A percentile compares a stretch with the other conserved stretches of the same genome.
Conservation (phyloP, 2,113 vertebrate species). For the Bos indicus region DNA sequence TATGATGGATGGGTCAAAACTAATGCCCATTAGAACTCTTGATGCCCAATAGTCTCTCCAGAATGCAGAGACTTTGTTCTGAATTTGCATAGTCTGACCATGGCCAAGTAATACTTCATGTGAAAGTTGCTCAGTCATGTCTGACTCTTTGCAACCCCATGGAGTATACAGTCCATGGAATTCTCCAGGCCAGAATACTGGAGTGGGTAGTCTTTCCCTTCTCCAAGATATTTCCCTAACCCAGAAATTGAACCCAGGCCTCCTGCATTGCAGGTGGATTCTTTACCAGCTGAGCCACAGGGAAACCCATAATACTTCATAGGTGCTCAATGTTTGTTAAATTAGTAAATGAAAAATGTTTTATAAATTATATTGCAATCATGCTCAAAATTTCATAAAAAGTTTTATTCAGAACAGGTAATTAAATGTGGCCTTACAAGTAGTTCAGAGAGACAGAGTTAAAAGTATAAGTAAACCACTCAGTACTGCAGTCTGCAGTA, state of each 20-base stretch:
- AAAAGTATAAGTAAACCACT: neutral
- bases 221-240: neutral
- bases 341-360: neutral
- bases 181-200: neutral
- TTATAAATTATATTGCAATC: neutral
- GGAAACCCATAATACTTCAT: neutral
- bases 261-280: neutral
- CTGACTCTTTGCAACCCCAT: neutral
- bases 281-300: neutral
- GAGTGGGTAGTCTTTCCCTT: neutral
- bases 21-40: neutral
- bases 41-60: neutral
- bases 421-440: neutral
- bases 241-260: neutral
- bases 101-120: neutral
- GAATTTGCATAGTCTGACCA: neutral
- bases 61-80: neutral
- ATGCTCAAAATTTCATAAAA: neutral
- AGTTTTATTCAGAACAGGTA: neutral
- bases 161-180: neutral
- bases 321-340: neutral
- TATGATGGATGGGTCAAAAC: neutral
- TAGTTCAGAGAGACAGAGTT: neutral
- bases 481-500: neutral
- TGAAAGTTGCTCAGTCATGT: neutral